Conservation (phyloP, 2,797 vertebrate genomes). For the Scarus forsteni region DNA sequence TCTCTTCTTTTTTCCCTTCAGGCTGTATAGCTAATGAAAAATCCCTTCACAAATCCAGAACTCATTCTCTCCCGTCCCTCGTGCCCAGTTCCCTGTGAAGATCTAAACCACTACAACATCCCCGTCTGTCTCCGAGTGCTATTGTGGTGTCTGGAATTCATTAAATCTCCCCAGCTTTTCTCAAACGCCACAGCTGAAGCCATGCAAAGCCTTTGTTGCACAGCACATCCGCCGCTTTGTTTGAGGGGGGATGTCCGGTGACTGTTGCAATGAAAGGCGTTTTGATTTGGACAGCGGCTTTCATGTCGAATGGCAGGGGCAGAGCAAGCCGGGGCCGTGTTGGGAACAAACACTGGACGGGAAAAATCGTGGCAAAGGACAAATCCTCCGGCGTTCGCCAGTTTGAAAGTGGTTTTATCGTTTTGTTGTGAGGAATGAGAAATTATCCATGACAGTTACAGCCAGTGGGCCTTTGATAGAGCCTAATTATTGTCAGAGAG, state of each 20-base stretch:
- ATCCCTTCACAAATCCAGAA: conserved; percentile 7
- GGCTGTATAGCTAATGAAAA: background rate
- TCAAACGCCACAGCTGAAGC: conserved; percentile 20
- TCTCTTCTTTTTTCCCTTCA: background rate
- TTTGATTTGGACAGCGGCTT: conserved; percentile 43
- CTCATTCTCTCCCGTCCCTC: background rate
- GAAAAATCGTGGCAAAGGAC: conserved; percentile 1
- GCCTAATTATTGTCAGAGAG: background rate
- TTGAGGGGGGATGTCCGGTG: conserved; percentile 15
- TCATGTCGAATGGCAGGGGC: conserved; percentile 33
- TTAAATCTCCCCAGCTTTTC: conserved; percentile 22
- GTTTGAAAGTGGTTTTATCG: conserved; percentile 20
- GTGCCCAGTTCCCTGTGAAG: conserved; percentile 20
- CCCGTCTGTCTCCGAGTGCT: conserved; percentile 13
- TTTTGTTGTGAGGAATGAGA: background rate
- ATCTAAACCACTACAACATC: conserved; percentile 17
- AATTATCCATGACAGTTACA: background rate
- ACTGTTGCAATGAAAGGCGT: conserved; percentile 40
- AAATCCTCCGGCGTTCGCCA: background rate
- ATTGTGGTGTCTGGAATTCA: conserved; percentile 27
- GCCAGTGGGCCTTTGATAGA: background rate
- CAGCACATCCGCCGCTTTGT: conserved; percentile 25
- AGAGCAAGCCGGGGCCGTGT: conserved; percentile 2
- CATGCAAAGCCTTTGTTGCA: conserved; percentile 25
- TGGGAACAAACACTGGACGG: conserved; percentile 9